phyloP scores from a whole-genome alignment of 2,797 vertebrate species.

The Epinephelus awoara region DNA sequence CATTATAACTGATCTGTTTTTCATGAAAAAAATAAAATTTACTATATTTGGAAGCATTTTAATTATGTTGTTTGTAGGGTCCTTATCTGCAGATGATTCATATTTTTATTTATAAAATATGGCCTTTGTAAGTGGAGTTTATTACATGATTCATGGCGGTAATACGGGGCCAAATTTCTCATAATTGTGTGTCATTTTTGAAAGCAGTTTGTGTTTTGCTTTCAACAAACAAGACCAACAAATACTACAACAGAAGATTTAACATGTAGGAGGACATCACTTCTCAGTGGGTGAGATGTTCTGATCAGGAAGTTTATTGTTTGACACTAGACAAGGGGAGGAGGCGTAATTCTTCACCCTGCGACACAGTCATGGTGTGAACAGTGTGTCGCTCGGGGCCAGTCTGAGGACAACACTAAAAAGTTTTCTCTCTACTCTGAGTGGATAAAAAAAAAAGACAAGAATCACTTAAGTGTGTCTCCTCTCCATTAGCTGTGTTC shows the following conservation, averaged over 20 bases:
- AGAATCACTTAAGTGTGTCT: neutral
- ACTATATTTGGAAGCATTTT: neutral
- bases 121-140: neutral
- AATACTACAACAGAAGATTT: neutral
- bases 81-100: neutral
- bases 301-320: neutral
- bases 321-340: neutral
- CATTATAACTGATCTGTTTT: neutral
- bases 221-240: neutral
- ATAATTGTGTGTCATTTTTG: neutral
- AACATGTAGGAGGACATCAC: neutral
- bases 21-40: no score
- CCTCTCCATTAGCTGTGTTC: conserved; percentile 10
- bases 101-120: neutral
- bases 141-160: neutral
- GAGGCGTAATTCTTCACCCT: neutral
- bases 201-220: neutral
- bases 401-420: neutral
- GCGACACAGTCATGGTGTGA: conserved; percentile 7
- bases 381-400: no score
- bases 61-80: neutral
- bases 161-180: neutral
- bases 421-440: neutral
- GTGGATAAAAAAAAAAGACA: neutral
- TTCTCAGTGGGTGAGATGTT: neutral